Base-by-base conservation (phyloP, 2,113 vertebrate genomes). In the Chascanopsetta lugubris region DNA sequence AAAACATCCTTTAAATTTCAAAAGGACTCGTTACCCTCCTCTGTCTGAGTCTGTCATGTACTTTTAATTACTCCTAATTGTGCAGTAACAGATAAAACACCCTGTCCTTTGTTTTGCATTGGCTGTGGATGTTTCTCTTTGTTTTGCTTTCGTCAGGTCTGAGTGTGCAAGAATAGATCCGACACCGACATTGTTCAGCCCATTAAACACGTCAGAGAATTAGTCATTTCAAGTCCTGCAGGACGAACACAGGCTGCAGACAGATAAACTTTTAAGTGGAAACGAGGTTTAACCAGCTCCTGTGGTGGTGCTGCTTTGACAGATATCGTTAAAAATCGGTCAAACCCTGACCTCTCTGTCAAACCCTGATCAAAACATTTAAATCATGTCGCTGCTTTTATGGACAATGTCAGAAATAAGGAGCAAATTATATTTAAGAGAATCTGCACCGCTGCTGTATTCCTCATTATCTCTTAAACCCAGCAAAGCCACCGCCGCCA, bases 401-500 rank as follows among this genome's bases (percentile, higher is more conserved):
- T 20, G 27, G 18, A 56, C 7, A 43, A 36, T 34, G 27, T 26
- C 13, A 25, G 15, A 50, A 17, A 49, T 21, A 26, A 45, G 13
- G 43, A 22, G 15, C 9, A 11, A 61, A 25, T 55, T 54, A 61
- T 65, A n/a, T 42, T 22, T 17, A 67, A 46, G 43, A 6, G 36
- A 55, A 65, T 43, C 26, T 63, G 25, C 40, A 25, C 25, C 43
- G 61, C 20, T 40, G 64, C 8, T 5, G 8, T n/a, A 61, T 69
- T 71, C 10, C 65, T 61, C 27, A 72, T 69, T 69, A 61, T 64
- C 49, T 72, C 46, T 59, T 29, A 68, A 58, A 72, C 30, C 54
- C 73, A 57, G 49, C 26, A 24, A 53, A 71, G 42, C 18, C 48
- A 8, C 43, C 45, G 42, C 18, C 48, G 8, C 43, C 45, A 7